A percentile compares a stretch with the other conserved stretches of the same genome.
These are phyloP conservation scores for Saimiri boliviensis DNA, from an alignment of 2,113 vertebrate genomes.

Conservation along the genomic window DNA sequence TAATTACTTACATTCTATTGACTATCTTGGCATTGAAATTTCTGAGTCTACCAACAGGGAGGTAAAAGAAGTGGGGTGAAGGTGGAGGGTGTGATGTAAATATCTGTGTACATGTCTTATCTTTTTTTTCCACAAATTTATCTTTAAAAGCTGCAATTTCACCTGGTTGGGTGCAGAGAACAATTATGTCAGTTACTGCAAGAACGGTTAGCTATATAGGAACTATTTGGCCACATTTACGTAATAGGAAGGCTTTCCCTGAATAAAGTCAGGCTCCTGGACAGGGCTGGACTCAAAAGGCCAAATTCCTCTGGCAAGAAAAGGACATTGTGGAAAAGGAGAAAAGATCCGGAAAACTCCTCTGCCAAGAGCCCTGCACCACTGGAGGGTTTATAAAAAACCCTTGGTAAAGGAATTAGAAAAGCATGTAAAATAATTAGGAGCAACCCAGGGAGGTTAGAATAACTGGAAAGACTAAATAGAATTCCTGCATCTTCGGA, in stretches of 20 bases:
- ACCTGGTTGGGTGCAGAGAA: neutral
- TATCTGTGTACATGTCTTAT: neutral
- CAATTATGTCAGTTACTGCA: neutral
- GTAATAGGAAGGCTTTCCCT: neutral
- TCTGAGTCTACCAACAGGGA: neutral
- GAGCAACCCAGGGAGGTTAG: neutral
- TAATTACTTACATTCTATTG: constrained; percentile 1
- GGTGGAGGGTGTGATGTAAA: neutral
- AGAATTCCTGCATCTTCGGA: neutral
- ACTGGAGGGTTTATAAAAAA: neutral
- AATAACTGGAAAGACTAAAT: neutral
- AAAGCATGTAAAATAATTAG: neutral
- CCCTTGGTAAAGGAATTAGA: neutral
- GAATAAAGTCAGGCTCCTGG: neutral
- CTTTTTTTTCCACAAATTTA: neutral
- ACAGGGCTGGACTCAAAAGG: neutral
- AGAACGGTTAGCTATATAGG: neutral
- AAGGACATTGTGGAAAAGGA: neutral
- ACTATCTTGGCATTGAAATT: neutral
- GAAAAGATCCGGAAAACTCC: neutral
- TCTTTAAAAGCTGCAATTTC: neutral
- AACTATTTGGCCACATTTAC: neutral
- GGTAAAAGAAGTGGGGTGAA: neutral
- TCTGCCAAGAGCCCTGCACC: neutral
- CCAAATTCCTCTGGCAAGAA: neutral